phyloP scores from a whole-genome alignment of 2,888 invertebrate species.

The Eurytoma adleriae region DNA sequence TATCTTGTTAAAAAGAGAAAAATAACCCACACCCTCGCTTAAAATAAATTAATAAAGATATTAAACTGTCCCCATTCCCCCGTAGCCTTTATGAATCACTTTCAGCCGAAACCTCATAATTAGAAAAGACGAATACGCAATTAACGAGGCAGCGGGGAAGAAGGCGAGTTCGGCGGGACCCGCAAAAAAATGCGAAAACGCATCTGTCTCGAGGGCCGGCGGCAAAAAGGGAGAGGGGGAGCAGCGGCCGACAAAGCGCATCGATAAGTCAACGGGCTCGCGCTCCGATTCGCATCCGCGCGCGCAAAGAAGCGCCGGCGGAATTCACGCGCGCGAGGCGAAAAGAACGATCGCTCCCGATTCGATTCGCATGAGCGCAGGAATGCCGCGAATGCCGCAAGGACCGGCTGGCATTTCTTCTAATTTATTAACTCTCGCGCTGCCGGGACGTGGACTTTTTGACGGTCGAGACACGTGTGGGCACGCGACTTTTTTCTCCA shows the following conservation, averaged over 20 bases:
- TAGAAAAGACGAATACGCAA: constrained; percentile 54
- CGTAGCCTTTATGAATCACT: constrained; percentile 40
- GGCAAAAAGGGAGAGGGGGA: constrained; percentile 18
- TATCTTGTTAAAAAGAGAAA: neutral
- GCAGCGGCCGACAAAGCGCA: constrained; percentile 29
- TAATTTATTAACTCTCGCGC: constrained; percentile 52
- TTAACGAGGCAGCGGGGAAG: constrained; percentile 51
- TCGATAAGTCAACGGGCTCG: constrained; percentile 21
- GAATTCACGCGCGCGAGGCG: constrained; percentile 32
- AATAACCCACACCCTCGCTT: neutral
- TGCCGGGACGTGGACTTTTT: neutral
- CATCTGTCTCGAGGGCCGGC: neutral
- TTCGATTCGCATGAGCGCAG: constrained; percentile 41
- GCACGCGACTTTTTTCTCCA: neutral
- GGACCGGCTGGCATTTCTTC: constrained; percentile 20
- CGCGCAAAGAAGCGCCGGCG: neutral
- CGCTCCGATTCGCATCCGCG: neutral
- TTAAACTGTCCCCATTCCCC: constrained; percentile 14
- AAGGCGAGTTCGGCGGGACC: neutral
- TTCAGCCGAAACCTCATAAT: constrained; percentile 45
- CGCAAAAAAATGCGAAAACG: constrained; percentile 21
- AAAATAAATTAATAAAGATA: constrained; percentile 53
- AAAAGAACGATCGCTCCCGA: constrained; percentile 41
- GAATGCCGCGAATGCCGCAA: constrained; percentile 34
- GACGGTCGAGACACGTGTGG: neutral